Conservation (phyloP, 2,797 vertebrate genomes). For the Xenentodon cancila region DNA sequence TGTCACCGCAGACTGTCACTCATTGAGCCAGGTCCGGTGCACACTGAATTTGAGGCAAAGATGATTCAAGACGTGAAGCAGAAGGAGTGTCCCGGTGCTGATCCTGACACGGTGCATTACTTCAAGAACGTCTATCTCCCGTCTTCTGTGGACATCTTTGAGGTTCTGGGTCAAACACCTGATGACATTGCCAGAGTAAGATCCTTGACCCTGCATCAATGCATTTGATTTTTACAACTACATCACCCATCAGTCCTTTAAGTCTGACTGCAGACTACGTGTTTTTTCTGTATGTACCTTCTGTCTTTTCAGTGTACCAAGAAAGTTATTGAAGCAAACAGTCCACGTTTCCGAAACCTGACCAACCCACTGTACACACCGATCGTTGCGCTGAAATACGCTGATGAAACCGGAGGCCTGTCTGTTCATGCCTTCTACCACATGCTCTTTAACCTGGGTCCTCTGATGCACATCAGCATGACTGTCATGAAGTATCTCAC, state of each 20-base stretch:
- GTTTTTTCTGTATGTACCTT: slow-evolving; percentile 2
- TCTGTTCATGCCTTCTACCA: slow-evolving; percentile 80
- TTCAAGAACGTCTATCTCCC: slow-evolving; percentile 89
- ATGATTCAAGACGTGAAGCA: slow-evolving; percentile 86
- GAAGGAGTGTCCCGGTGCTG: slow-evolving; percentile 86
- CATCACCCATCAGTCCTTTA: background rate
- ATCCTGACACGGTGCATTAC: slow-evolving; percentile 86
- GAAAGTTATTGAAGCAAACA: slow-evolving; percentile 76
- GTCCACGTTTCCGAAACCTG: slow-evolving; percentile 75
- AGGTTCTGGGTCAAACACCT: slow-evolving; percentile 86
- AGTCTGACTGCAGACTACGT: background rate
- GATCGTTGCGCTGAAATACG: slow-evolving; percentile 82
- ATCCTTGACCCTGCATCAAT: background rate
- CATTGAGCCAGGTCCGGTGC: slow-evolving; percentile 89
- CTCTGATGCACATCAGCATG: slow-evolving; percentile 81
- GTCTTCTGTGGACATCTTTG: slow-evolving; percentile 87
- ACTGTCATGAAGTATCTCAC: slow-evolving; percentile 78
- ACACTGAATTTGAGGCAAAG: slow-evolving; percentile 90
- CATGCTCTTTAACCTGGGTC: slow-evolving; percentile 82
- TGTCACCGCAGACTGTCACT: slow-evolving; percentile 79
- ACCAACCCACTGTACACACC: slow-evolving; percentile 79
- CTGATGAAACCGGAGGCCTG: slow-evolving; percentile 81
- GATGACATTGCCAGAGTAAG: slow-evolving; percentile 87
- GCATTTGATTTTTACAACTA: background rate
- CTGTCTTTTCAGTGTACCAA: slow-evolving; percentile 67